Percentiles rank a stretch among this genome's conserved stretches.
phyloP scores from a whole-genome alignment of 37 sponge, comb jelly and placozoan species.

The Aplysina aerophoba region DNA sequence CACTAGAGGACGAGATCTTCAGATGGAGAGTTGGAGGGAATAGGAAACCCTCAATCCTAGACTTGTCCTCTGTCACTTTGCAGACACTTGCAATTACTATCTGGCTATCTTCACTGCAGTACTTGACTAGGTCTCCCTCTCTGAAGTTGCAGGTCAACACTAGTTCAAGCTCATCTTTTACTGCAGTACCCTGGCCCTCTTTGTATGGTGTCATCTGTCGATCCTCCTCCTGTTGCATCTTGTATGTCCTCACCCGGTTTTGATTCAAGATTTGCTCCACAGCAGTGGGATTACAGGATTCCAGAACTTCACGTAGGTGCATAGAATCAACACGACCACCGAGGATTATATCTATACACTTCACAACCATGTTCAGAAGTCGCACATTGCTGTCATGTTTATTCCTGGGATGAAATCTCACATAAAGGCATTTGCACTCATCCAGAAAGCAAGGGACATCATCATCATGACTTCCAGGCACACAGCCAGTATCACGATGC shows the following conservation, averaged over 20 bases:
- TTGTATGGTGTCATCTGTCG: neutral
- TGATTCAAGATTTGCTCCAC: neutral
- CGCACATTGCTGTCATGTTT: neutral
- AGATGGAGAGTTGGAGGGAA: constrained; percentile 3
- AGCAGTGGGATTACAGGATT: neutral
- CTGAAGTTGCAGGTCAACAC: constrained; percentile 2
- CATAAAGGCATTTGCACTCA: neutral
- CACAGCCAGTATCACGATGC: neutral
- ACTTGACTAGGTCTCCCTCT: constrained; percentile 11
- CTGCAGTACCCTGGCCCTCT: neutral
- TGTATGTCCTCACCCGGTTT: neutral
- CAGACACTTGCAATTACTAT: neutral
- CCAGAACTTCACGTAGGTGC: neutral
- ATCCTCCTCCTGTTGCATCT: neutral
- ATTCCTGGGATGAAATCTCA: neutral
- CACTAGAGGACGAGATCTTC: neutral
- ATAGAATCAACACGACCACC: neutral
- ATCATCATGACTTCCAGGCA: neutral
- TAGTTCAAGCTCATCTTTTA: neutral
- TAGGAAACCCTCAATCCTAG: neutral
- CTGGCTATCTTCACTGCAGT: neutral
- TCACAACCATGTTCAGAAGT: neutral
- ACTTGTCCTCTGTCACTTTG: neutral
- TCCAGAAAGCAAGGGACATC: constrained; percentile 11
- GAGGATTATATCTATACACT: neutral